These are phyloP conservation scores for Drosophila asahinai DNA, from an alignment of 1,140 invertebrate species.

Conservation along the genomic window DNA sequence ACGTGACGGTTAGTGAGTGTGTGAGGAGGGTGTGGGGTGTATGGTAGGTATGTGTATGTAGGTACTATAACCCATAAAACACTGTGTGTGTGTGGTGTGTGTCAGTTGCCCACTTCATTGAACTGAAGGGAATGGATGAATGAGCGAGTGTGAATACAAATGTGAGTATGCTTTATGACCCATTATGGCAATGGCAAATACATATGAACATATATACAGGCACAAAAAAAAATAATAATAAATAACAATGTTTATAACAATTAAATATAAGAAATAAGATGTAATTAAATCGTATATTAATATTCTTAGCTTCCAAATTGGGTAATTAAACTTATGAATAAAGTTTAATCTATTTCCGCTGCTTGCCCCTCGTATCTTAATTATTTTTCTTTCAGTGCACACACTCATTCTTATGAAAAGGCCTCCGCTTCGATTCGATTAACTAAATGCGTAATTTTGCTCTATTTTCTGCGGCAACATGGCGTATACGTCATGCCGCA, in stretches of 20 bases:
- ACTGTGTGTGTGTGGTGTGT: slow-evolving; percentile 19
- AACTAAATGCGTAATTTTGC: slow-evolving; percentile 67
- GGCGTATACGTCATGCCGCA: slow-evolving; percentile 67
- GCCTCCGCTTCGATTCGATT: slow-evolving; percentile 55
- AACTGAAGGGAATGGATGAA: slow-evolving; percentile 24
- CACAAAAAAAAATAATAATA: not conserved
- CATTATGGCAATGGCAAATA: slow-evolving; percentile 33
- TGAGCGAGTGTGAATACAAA: slow-evolving; percentile 41
- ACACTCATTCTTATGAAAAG: slow-evolving; percentile 24
- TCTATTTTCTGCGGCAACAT: slow-evolving; percentile 45
- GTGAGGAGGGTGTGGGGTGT: not conserved
- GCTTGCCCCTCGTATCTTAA: too few relatives aligned
- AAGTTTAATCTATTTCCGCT: not conserved
- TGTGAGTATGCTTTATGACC: slow-evolving; percentile 38
- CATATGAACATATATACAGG: not conserved
- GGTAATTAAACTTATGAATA: too few relatives aligned
- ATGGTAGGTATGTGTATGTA: not conserved
- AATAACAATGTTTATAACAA: not conserved
- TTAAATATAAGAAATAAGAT: not conserved
- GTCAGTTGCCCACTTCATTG: slow-evolving; percentile 29
- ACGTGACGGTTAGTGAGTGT: slow-evolving; percentile 20
- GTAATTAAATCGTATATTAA: not conserved
- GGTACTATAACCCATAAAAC: slow-evolving; percentile 28
- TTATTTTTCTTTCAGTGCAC: not conserved
- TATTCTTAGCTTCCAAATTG: too few relatives aligned